Base-by-base conservation (phyloP, 2,888 invertebrate genomes). In the Sinotaia quadrata region DNA sequence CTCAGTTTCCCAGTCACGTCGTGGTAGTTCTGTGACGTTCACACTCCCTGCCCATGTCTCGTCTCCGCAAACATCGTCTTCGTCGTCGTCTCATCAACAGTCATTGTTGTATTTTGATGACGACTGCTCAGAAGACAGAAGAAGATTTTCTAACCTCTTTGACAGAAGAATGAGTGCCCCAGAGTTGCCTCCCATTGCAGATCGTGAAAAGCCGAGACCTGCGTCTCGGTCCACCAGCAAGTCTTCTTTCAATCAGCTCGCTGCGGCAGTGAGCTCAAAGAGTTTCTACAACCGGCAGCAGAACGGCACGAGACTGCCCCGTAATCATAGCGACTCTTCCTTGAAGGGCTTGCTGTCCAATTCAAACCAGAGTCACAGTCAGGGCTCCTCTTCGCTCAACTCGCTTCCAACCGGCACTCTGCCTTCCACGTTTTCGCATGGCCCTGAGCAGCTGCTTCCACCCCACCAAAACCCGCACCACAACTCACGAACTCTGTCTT, bases 321-420 rank as follows among this genome's bases (percentile, higher is more conserved):
- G 62, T 15, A 51, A 62, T 29, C 66, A 67, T 54, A 69, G 72
- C 60, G 69, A 72, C 29, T 66, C 72, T 2, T 67, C 67, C 2
- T 36, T 67, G 24, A 62, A 47, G 10, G 62, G 52, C 1, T 31
- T 56, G 12, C 29, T 56, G 15, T 15, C 63, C 4, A n/a, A 18
- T 4, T 67, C 66, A 1, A 61, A 21, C 10, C 27, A 29, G n/a
- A 54, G 41, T 10, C 54, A 36, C 12, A 69, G 65, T 36, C 67
- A 63, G 33, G 49, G 52, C 15, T 67, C 67, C 5, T 29, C 29
- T 4, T 73, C 69, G 7, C 34, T 41, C 47, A 58, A 33, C 29
- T 51, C 59, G 3, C 47, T 21, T 49, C 37, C 61, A 4, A 51
- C 57, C n/a, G 52, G 44, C 57, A 41, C 21, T 34, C 36, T n/a